These are phyloP conservation scores for Dynastes grantii DNA, from an alignment of 2,888 invertebrate species.

Conservation along the genomic window DNA sequence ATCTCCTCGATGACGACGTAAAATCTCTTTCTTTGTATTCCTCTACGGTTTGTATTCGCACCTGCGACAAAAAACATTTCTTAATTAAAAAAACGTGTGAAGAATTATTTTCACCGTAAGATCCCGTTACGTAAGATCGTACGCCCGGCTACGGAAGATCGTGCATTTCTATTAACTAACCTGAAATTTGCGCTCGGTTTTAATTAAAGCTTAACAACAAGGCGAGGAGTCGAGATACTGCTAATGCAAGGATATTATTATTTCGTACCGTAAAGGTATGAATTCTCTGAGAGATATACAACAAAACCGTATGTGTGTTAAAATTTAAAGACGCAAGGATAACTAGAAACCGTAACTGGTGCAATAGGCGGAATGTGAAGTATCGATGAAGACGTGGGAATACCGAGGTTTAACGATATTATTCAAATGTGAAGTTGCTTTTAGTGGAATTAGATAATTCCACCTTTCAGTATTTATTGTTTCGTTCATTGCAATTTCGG, in stretches of 20 bases:
- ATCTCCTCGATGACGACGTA: neutral
- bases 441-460: too few relatives aligned
- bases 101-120: conserved; percentile 18
- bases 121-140: conserved; percentile 24
- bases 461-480: too few relatives aligned
- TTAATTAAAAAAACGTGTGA: conserved; percentile 38
- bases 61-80: conserved; percentile 26
- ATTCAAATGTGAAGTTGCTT: too few relatives aligned
- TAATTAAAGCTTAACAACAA: conserved; percentile 22
- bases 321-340: conserved; percentile 32
- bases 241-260: neutral
- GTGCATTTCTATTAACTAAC: conserved; percentile 12
- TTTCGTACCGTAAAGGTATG: conserved; percentile 1
- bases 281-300: neutral
- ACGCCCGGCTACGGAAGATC: neutral
- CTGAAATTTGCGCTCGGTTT: conserved; percentile 28
- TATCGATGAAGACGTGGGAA: conserved; percentile 37
- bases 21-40: neutral
- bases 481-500: too few relatives aligned
- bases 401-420: conserved; percentile 16
- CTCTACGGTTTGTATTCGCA: conserved; percentile 10
- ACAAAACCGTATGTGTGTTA: conserved; percentile 11
- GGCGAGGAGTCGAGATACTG: neutral
- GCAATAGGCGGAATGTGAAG: conserved; percentile 26
- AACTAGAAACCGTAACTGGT: conserved; percentile 21